Evolutionary conservation across 2,888 invertebrate species (phyloP).

Genomic region (Cephonodes hylas): DNA sequence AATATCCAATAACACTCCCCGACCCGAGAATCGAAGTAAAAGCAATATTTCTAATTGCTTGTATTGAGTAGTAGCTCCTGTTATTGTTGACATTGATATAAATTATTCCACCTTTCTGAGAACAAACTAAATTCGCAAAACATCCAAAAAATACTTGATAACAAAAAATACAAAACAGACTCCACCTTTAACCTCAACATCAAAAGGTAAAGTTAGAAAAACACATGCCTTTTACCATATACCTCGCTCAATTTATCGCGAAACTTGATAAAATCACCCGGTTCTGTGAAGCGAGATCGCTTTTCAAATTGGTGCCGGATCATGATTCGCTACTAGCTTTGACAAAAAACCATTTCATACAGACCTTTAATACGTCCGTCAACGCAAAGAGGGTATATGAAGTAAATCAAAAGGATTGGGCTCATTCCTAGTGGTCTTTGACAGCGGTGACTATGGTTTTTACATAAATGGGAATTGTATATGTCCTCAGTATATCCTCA

Average conservation of each 20-base stretch:
- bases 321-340: background rate
- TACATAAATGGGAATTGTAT: background rate
- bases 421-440: slow-evolving; percentile 11
- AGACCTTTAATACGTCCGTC: slow-evolving; percentile 11
- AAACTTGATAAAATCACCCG: background rate
- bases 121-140: too few relatives aligned
- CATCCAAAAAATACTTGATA: background rate
- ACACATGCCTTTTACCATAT: background rate
- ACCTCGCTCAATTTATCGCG: background rate
- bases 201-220: background rate
- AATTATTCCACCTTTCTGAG: too few relatives aligned
- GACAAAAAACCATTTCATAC: slow-evolving; percentile 4
- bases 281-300: background rate
- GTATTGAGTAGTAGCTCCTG: too few relatives aligned
- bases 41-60: too few relatives aligned
- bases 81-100: too few relatives aligned
- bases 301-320: background rate
- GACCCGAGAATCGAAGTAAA: too few relatives aligned
- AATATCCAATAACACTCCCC: too few relatives aligned
- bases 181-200: background rate
- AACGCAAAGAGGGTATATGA: slow-evolving; percentile 8
- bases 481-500: background rate
- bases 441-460: slow-evolving; percentile 2
- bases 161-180: background rate
- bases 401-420: slow-evolving; percentile 12